Evolutionary conservation across 2,888 invertebrate genomes (phyloP).

Genomic region (Fragum whitleyi): DNA sequence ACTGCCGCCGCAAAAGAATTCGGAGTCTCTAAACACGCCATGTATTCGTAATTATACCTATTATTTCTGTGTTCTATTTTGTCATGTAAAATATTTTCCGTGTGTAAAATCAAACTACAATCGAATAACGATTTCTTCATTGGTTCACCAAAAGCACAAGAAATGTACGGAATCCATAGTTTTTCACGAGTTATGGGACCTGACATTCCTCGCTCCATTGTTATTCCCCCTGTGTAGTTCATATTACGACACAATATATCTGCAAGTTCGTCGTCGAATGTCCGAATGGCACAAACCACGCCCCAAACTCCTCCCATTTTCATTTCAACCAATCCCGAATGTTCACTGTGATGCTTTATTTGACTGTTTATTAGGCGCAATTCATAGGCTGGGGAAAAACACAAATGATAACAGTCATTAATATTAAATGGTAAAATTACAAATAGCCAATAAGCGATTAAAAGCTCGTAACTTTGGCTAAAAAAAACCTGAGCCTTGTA

Average conservation of each 20-base stretch:
- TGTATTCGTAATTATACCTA: slow-evolving; percentile 47
- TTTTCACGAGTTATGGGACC: slow-evolving; percentile 32
- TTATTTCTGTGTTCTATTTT: slow-evolving; percentile 40
- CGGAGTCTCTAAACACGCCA: slow-evolving; percentile 49
- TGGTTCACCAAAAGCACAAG: slow-evolving; percentile 22
- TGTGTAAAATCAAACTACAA: slow-evolving; percentile 51
- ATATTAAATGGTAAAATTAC: neutral
- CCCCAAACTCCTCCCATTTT: slow-evolving; percentile 56
- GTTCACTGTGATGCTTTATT: slow-evolving; percentile 3
- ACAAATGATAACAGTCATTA: neutral
- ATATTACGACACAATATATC: slow-evolving; percentile 57
- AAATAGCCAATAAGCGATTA: neutral
- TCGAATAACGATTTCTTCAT: slow-evolving; percentile 48
- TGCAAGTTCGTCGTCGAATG: slow-evolving; percentile 55
- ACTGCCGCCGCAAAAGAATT: slow-evolving; percentile 53
- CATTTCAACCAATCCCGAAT: slow-evolving; percentile 62
- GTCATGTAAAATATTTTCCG: slow-evolving; percentile 50
- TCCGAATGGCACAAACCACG: slow-evolving; percentile 50
- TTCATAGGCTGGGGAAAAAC: slow-evolving; percentile 53
- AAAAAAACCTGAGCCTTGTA: no score
- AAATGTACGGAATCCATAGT: slow-evolving; percentile 59
- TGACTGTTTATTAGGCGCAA: slow-evolving; percentile 48
- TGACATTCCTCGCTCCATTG: slow-evolving; percentile 33
- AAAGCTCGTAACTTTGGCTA: no score
- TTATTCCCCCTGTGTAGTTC: slow-evolving; percentile 60